These are phyloP conservation scores for Folsomia candida DNA, from an alignment of 2,888 invertebrate genomes.

Conservation along the genomic window DNA sequence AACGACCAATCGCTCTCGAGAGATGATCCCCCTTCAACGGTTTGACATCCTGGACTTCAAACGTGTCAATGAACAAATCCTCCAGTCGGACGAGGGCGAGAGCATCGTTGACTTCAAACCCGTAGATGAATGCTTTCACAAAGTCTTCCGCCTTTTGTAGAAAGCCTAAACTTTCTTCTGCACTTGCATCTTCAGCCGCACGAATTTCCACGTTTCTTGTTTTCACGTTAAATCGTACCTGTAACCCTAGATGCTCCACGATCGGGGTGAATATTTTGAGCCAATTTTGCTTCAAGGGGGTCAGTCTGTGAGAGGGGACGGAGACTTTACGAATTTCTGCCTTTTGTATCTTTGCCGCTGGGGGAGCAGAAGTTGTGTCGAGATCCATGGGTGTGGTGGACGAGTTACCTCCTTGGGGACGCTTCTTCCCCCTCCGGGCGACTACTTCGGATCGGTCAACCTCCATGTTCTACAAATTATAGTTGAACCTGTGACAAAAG, in stretches of 20 bases:
- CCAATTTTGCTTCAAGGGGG: constrained; percentile 95
- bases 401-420: not conserved
- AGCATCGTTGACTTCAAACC: constrained; percentile 97
- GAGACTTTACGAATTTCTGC: constrained; percentile 59
- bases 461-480: too few relatives aligned
- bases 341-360: constrained; percentile 27
- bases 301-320: constrained; percentile 91
- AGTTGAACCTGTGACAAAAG: too few relatives aligned
- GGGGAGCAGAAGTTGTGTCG: constrained; percentile 30
- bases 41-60: constrained; percentile 95
- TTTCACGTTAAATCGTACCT: constrained; percentile 90
- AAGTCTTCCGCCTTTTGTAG: constrained; percentile 98
- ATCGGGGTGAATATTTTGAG: constrained; percentile 93
- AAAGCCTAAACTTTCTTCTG: constrained; percentile 76
- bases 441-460: too few relatives aligned
- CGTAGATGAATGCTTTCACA: constrained; percentile 90
- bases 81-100: constrained; percentile 89
- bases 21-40: constrained; percentile 92
- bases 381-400: constrained; percentile 14
- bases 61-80: constrained; percentile 94
- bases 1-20: constrained; percentile 90
- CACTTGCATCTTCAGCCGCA: constrained; percentile 53
- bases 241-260: constrained; percentile 89
- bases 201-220: constrained; percentile 86
- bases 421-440: constrained; percentile 18